Base-by-base conservation (phyloP, 2,797 vertebrate genomes). In the Pseudopleuronectes americanus region DNA sequence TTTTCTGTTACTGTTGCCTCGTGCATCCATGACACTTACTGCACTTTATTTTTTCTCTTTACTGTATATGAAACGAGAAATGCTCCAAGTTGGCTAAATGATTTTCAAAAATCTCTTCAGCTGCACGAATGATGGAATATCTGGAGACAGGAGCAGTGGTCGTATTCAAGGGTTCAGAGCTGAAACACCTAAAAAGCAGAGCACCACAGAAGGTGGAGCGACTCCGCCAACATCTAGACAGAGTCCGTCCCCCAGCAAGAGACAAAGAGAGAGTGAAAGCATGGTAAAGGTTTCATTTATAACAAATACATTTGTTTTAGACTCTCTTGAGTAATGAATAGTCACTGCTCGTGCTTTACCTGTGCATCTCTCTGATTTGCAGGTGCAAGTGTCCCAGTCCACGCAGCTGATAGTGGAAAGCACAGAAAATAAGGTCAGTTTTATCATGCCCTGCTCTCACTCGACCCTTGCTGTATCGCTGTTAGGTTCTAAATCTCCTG, bases 341-440 rank as follows among this genome's bases (percentile, higher is more conserved):
- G 6, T 61, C 8, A n/a, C 3, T 66, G 36, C 45, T 82, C 14
- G 73, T 17, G 3, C 4, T 49, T 17, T 3, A 0, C 9, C 0
- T 4, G 2, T 59, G n/a, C 31, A 12, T 77, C 19, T 71, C 17
- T 76, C 19, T 84, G 8, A 45, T 71, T 73, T 63, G 9, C 33
- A 90, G 87, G 84, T 89, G 47, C 86, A 85, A 56, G 43, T 49
- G 31, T 83, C 71, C 1, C 81, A 71, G 28, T 71, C 75, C 14
- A 71, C 87, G 51, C 79, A 76, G 65, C 69, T 52, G 13, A 74
- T 69, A 81, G 70, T 57, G 9, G 80, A 84, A 74, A 43, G 13
- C 51, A 31, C 59, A 0, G 70, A 68, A 24, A 73, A 71, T 12
- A 0, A 86, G 89, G 92, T 92, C 59, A 41, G 79, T 45, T 49